A percentile compares a stretch with the other conserved stretches of the same genome.
phyloP scores from a whole-genome alignment of 2,797 vertebrate species.

The Pelobates cultripes region DNA sequence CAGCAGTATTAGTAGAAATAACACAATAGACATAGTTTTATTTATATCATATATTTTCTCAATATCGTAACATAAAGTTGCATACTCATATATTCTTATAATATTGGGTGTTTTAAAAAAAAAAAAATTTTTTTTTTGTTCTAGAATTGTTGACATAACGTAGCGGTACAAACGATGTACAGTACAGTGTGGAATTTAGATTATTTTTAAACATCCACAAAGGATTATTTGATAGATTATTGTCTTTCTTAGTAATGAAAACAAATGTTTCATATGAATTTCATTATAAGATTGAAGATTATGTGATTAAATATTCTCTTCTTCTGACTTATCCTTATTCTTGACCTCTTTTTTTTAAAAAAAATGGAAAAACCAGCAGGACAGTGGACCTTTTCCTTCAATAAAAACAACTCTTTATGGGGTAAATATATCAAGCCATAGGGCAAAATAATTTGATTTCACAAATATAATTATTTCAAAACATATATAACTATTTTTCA shows the following conservation, averaged over 20 bases:
- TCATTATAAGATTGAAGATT: not conserved
- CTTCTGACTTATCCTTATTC: not conserved
- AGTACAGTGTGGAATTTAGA: not conserved
- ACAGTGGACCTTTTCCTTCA: too few relatives aligned
- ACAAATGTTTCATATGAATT: slow-evolving; percentile 4
- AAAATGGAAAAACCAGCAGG: too few relatives aligned
- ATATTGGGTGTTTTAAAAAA: too few relatives aligned
- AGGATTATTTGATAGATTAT: slow-evolving; percentile 42
- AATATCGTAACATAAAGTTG: not conserved
- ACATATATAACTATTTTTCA: too few relatives aligned
- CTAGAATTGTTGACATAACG: too few relatives aligned
- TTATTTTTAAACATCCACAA: slow-evolving; percentile 1
- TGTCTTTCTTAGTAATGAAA: slow-evolving; percentile 27
- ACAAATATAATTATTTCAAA: too few relatives aligned
- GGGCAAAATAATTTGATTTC: too few relatives aligned
- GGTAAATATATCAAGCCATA: too few relatives aligned
- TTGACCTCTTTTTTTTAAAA: not conserved
- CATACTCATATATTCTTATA: too few relatives aligned
- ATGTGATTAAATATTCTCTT: not conserved
- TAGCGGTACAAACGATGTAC: not conserved
- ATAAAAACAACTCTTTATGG: too few relatives aligned
- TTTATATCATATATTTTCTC: not conserved
- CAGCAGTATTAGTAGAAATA: not conserved
- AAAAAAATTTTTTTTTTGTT: too few relatives aligned
- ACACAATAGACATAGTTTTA: not conserved